Evolutionary conservation across 1,140 invertebrate genomes (phyloP).

Genomic region (Zaprionus inermis): DNA sequence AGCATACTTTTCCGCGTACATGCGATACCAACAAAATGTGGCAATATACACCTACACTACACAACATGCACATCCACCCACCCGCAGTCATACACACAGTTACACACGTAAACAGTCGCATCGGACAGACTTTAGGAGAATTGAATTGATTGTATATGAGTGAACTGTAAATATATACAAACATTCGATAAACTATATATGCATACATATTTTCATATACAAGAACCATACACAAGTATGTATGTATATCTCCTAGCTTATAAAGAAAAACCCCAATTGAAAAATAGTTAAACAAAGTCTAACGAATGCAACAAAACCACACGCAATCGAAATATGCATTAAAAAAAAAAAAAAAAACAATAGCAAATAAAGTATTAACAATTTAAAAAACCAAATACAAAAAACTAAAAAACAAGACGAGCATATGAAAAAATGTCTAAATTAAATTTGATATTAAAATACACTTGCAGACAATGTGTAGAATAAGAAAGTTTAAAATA

Average conservation of each 20-base stretch:
- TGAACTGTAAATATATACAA: constrained; percentile 18
- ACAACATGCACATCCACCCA: neutral
- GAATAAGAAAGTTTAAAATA: constrained; percentile 63
- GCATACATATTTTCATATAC: constrained; percentile 3
- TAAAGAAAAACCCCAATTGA: constrained; percentile 25
- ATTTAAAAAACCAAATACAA: constrained; percentile 31
- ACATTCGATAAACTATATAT: constrained; percentile 25
- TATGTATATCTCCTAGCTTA: constrained; percentile 24
- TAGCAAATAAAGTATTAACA: constrained; percentile 24
- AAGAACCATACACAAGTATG: constrained; percentile 1
- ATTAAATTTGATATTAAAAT: constrained; percentile 50
- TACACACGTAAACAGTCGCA: constrained; percentile 10
- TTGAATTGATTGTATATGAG: constrained; percentile 19
- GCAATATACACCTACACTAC: neutral
- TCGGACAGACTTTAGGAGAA: constrained; percentile 33
- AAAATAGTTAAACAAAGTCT: constrained; percentile 50
- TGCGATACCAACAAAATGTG: neutral
- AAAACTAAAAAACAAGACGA: constrained; percentile 26
- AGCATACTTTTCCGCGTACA: constrained; percentile 18
- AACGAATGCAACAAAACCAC: constrained; percentile 38
- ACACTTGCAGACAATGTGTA: constrained; percentile 85
- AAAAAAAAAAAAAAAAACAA: constrained; percentile 10
- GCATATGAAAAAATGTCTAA: constrained; percentile 44
- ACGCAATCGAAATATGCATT: constrained; percentile 42
- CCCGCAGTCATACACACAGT: neutral